Conservation (phyloP, 1,140 invertebrate genomes). For the Aethina tumida region DNA sequence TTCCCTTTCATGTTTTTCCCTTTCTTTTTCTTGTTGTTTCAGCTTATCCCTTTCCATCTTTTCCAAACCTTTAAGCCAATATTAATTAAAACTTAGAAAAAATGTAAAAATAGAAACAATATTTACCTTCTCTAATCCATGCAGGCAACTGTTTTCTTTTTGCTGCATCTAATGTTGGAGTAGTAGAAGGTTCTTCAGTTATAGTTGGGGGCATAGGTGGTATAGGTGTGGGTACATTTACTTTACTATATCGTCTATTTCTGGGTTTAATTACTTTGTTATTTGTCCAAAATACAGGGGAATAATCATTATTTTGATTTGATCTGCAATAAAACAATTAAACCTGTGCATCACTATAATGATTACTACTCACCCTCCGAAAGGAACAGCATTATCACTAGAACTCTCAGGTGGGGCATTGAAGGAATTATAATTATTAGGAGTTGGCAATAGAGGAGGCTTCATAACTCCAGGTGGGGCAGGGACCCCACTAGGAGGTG, state of each 20-base stretch:
- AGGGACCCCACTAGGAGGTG: slow-evolving; percentile 33
- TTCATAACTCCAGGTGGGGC: slow-evolving; percentile 36
- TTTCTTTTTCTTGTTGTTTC: slow-evolving; percentile 73
- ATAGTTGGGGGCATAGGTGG: slow-evolving; percentile 7
- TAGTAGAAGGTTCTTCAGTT: slow-evolving; percentile 19
- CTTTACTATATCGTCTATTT: slow-evolving; percentile 33
- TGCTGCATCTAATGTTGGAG: slow-evolving; percentile 63
- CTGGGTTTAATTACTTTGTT: slow-evolving; percentile 28
- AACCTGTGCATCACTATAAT: too few species aligned
- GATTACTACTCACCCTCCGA: slow-evolving; percentile 16
- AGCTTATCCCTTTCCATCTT: slow-evolving; percentile 96
- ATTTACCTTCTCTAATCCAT: slow-evolving; percentile 81
- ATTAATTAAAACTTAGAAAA: slow-evolving; percentile 6
- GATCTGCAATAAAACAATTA: too few species aligned
- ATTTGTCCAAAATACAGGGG: too few species aligned
- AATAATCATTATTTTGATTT: too few species aligned
- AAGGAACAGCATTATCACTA: slow-evolving; percentile 26
- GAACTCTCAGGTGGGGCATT: slow-evolving; percentile 26
- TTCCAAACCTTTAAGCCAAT: slow-evolving; percentile 56
- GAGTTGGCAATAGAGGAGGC: slow-evolving; percentile 34
- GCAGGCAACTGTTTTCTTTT: slow-evolving; percentile 85
- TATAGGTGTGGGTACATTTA: slow-evolving; percentile 25
- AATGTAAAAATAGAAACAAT: slow-evolving; percentile 4
- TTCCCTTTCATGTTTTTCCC: slow-evolving; percentile 52
- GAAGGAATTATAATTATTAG: slow-evolving; percentile 37